phyloP scores from a whole-genome alignment of 92 coral and sea anemone genomes.

The Palythoa heliodiscus region DNA sequence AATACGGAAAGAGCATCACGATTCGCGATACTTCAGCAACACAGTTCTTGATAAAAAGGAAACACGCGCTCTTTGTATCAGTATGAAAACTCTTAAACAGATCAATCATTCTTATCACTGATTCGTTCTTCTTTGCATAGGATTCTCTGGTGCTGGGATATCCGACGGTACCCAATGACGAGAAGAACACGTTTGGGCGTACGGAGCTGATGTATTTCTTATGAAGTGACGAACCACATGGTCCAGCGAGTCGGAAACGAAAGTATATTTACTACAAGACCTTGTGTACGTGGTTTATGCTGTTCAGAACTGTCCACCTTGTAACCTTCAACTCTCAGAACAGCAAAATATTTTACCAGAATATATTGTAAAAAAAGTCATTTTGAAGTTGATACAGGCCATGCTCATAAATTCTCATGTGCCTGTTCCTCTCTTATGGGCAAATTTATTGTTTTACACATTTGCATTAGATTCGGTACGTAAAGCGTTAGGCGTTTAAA shows the following conservation, averaged over 20 bases:
- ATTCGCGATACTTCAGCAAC: too few species aligned
- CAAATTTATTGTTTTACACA: too few species aligned
- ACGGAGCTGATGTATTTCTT: conserved; percentile 84
- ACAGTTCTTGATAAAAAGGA: too few species aligned
- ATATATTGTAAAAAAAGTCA: not conserved
- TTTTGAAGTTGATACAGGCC: not conserved
- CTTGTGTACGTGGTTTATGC: not conserved
- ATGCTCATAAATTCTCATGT: too few species aligned
- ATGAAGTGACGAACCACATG: conserved; percentile 20
- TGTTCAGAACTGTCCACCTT: not conserved
- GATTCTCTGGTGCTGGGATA: conserved; percentile 95
- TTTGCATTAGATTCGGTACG: too few species aligned
- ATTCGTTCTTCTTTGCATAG: conserved; percentile 52
- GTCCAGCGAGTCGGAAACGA: not conserved
- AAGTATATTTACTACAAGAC: not conserved
- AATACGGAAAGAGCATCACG: too few species aligned
- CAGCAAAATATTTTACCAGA: not conserved
- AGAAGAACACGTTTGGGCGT: conserved; percentile 80
- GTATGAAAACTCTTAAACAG: not conserved
- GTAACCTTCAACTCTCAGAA: not conserved
- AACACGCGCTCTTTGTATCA: too few species aligned
- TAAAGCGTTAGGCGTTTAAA: too few species aligned
- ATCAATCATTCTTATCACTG: not conserved
- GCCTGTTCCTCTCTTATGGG: too few species aligned
- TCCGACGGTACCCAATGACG: conserved; percentile 87